Evolutionary conservation across 1,140 invertebrate species (phyloP).

Genomic region (Bombus superbus): DNA sequence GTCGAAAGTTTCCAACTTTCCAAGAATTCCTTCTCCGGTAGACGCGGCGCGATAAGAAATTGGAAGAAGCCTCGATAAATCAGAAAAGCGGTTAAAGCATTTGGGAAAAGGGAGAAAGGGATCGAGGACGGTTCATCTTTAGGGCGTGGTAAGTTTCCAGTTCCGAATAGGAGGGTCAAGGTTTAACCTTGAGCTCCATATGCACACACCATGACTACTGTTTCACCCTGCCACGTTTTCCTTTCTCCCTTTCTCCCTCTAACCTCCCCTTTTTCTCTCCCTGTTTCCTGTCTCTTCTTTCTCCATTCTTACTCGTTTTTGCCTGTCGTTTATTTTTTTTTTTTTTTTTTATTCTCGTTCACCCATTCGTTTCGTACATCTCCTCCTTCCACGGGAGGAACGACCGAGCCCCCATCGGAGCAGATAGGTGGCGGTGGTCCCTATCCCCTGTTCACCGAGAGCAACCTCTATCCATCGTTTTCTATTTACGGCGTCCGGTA

Average conservation of each 20-base stretch:
- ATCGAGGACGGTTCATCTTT: slow-evolving; percentile 29
- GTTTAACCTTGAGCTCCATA: slow-evolving; percentile 57
- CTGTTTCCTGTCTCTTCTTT: background rate
- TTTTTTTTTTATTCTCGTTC: background rate
- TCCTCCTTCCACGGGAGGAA: background rate
- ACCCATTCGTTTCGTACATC: background rate
- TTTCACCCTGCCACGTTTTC: slow-evolving; percentile 20
- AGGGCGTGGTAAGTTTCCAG: slow-evolving; percentile 56
- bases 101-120: slow-evolving; percentile 9
- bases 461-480: slow-evolving; percentile 30
- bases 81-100: slow-evolving; percentile 30
- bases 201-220: slow-evolving; percentile 27
- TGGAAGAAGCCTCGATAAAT: background rate
- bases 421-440: slow-evolving; percentile 1
- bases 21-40: background rate
- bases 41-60: background rate
- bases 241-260: background rate
- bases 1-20: background rate
- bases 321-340: background rate
- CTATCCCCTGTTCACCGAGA: background rate
- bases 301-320: background rate
- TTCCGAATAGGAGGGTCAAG: slow-evolving; percentile 60
- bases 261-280: background rate
- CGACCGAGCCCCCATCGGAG: background rate
- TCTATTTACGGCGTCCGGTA: slow-evolving; percentile 42